Conservation (phyloP, 2,888 invertebrate species). For the Yponomeuta cagnagella region DNA sequence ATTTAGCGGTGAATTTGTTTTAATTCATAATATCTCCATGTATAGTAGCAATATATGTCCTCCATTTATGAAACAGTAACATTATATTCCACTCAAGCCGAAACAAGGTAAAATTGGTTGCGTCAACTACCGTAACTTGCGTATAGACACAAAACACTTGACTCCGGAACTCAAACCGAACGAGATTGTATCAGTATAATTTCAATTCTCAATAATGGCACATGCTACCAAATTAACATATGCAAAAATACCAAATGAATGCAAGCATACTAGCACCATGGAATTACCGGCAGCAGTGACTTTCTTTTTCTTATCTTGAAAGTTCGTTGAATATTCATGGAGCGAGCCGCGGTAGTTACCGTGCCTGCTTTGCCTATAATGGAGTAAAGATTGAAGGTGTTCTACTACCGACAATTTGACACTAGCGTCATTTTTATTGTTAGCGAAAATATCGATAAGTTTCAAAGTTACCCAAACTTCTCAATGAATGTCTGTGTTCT, state of each 20-base stretch:
- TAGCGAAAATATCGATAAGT: too few relatives aligned
- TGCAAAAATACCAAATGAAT: neutral
- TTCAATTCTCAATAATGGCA: neutral
- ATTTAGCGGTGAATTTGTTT: too few relatives aligned
- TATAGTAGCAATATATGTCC: too few relatives aligned
- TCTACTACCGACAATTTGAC: neutral
- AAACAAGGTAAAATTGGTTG: too few relatives aligned
- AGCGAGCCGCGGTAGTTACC: neutral
- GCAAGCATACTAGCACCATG: neutral
- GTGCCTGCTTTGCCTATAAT: neutral
- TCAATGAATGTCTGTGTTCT: too few relatives aligned
- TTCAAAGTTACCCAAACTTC: too few relatives aligned
- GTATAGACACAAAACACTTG: too few relatives aligned
- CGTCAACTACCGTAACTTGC: too few relatives aligned
- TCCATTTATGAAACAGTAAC: too few relatives aligned
- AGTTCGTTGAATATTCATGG: slow-evolving; percentile 22
- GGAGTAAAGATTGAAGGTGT: neutral
- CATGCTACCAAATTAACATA: neutral
- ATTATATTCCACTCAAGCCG: too few relatives aligned
- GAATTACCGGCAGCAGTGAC: neutral
- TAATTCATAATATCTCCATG: too few relatives aligned
- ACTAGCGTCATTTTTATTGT: neutral
- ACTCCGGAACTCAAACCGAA: too few relatives aligned
- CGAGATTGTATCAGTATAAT: neutral
- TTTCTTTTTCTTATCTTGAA: slow-evolving; percentile 23